Base-by-base conservation (phyloP, 2,888 invertebrate genomes). In the Hybos culiciformis region DNA sequence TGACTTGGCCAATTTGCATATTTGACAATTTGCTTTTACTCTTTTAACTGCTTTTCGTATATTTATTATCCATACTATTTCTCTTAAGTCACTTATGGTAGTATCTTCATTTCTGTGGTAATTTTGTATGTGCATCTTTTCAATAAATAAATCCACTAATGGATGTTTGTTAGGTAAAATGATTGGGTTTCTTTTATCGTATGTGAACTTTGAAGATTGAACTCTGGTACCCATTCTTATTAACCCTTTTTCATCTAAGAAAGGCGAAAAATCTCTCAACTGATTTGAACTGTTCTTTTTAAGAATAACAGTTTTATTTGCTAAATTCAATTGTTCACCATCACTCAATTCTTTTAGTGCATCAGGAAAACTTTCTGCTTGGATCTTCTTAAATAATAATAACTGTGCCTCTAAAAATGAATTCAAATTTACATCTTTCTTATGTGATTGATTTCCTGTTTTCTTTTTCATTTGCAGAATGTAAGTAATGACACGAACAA, bases 21-120 rank as follows among this genome's bases (percentile, higher is more conserved):
- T 37, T 11, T 12, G 32, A 11, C 37, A 42, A 5, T 9, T 37
- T 5, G 29, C 15, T n/a, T 37, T 19, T 4, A 42, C 37, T 14
- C 38, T 8, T 7, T 11, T n/a, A 11, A 38, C 23, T n/a, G 38
- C 12, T 17, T 17, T 38, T 41, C 41, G 21, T 15, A 41, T 12
- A n/a, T 37, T 31, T 12, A 37, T 44, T 14, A 44, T 31, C 44
- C 44, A 44, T 8, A 41, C 44, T 15, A 18, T 23, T 32, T 43
- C 23, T 6, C 23, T n/a, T n/a, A n/a, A n/a, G n/a, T n/a, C n/a
- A n/a, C n/a, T n/a, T n/a, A n/a, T n/a, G n/a, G n/a, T n/a, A n/a
- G n/a, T n/a, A n/a, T n/a, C n/a, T n/a, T n/a, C n/a, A n/a, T n/a
- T n/a, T n/a, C n/a, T n/a, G n/a, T n/a, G n/a, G n/a, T n/a, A n/a